phyloP scores from a whole-genome alignment of 2,888 invertebrate genomes.

The Meandrusa payeni region DNA sequence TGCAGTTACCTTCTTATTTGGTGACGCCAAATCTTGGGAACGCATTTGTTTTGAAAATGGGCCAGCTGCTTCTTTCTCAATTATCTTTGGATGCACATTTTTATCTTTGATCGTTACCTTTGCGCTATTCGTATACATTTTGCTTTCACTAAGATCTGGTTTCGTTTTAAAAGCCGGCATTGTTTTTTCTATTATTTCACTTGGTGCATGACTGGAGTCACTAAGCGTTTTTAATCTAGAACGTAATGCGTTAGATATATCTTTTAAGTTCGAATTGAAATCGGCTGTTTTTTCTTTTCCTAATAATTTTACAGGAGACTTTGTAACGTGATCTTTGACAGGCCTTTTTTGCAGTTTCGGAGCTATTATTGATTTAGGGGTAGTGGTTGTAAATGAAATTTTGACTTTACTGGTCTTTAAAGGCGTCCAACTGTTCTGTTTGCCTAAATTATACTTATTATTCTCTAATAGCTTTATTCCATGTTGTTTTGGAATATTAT shows the following conservation, averaged over 20 bases:
- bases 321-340: constrained; percentile 17
- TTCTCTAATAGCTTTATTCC: not conserved
- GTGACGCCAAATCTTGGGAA: not conserved
- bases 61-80: not conserved
- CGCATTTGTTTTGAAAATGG: not conserved
- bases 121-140: not conserved
- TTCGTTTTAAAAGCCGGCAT: not conserved
- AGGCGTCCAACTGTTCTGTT: constrained; percentile 23
- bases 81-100: not conserved
- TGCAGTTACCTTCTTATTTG: constrained; percentile 26
- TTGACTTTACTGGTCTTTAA: constrained; percentile 36
- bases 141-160: not conserved
- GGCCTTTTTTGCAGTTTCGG: constrained; percentile 9
- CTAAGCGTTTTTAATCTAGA: not conserved
- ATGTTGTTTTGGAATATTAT: constrained; percentile 10
- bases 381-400: constrained; percentile 37
- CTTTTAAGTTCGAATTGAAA: not conserved
- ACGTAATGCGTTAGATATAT: not conserved
- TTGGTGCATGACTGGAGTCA: constrained; percentile 7
- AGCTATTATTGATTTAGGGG: constrained; percentile 16
- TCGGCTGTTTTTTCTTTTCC: not conserved
- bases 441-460: constrained; percentile 13
- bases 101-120: not conserved
- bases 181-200: constrained; percentile 16
- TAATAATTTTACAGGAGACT: constrained; percentile 17